Conservation (phyloP, 2,797 vertebrate species). For the Antrozous pallidus region DNA sequence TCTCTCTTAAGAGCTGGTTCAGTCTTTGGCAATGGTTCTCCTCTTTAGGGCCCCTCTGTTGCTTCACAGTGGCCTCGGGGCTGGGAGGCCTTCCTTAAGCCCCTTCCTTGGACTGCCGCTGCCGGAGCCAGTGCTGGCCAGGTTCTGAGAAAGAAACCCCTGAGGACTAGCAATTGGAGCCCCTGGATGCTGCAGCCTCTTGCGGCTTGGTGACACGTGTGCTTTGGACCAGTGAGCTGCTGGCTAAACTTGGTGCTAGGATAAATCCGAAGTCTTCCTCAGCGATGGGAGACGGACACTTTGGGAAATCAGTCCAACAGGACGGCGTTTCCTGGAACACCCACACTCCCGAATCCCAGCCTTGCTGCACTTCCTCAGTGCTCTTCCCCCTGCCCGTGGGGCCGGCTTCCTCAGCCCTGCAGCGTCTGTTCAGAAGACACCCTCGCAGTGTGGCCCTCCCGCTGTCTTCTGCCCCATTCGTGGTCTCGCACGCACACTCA, state of each 20-base stretch:
- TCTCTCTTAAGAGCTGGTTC: background rate
- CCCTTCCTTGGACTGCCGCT: background rate
- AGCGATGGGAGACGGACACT: background rate
- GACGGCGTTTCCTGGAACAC: background rate
- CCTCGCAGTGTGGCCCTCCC: background rate
- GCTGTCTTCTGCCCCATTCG: fast-evolving
- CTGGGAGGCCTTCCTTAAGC: background rate
- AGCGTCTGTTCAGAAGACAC: background rate
- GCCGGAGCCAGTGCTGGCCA: background rate
- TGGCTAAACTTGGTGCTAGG: background rate
- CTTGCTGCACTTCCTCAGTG: background rate
- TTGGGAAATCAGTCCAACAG: background rate
- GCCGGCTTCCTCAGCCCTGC: background rate
- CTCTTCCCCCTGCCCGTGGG: background rate
- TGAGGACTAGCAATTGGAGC: too few species aligned
- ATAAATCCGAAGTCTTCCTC: background rate
- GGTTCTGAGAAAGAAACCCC: too few species aligned
- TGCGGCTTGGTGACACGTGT: background rate
- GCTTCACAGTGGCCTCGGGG: background rate
- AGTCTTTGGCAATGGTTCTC: background rate
- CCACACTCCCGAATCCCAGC: fast-evolving
- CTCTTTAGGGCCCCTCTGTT: background rate
- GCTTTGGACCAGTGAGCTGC: background rate
- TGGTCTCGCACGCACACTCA: background rate
- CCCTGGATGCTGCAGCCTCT: background rate